A percentile compares a stretch with the other conserved stretches of the same genome.
These are phyloP conservation scores for Omphaloscelis lunosa DNA, from an alignment of 2,888 invertebrate genomes.

Conservation along the genomic window DNA sequence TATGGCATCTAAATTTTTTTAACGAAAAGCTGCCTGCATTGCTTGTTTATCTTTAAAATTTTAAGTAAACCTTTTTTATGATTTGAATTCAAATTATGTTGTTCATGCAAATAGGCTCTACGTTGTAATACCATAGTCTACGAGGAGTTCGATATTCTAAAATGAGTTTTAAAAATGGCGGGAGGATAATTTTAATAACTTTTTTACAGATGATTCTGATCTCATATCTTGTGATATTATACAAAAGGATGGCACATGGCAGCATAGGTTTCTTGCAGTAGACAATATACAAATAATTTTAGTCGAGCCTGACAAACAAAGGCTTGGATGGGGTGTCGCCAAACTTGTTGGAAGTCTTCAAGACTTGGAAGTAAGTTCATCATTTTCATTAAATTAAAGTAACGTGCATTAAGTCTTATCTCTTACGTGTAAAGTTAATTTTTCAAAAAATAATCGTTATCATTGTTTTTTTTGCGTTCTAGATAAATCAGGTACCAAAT, in stretches of 20 bases:
- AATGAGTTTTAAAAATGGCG: constrained; percentile 1
- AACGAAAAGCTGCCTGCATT: neutral
- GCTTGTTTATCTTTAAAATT: neutral
- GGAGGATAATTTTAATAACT: neutral
- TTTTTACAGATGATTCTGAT: constrained; percentile 97
- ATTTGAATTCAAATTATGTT: neutral
- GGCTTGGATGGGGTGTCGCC: constrained; percentile 99
- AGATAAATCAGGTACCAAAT: constrained; percentile 63
- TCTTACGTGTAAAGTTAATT: constrained; percentile 5
- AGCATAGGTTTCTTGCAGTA: constrained; percentile 98
- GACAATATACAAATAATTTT: constrained; percentile 98
- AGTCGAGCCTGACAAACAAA: constrained; percentile 98
- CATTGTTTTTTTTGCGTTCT: constrained; percentile 61
- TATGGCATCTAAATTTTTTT: constrained; percentile 24
- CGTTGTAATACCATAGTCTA: neutral
- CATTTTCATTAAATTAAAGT: neutral
- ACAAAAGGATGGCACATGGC: constrained; percentile 96
- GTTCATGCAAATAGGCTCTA: neutral
- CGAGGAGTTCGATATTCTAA: neutral
- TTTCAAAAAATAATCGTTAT: constrained; percentile 38
- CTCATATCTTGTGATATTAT: constrained; percentile 98
- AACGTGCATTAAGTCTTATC: constrained; percentile 16
- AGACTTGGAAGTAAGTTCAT: constrained; percentile 95
- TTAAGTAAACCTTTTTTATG: neutral
- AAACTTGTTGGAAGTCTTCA: constrained; percentile 98